Evolutionary conservation across 2,888 invertebrate species (phyloP), one percentile per base, ranked within the genome.

Genomic region (Dastarcus helophoroides): DNA sequence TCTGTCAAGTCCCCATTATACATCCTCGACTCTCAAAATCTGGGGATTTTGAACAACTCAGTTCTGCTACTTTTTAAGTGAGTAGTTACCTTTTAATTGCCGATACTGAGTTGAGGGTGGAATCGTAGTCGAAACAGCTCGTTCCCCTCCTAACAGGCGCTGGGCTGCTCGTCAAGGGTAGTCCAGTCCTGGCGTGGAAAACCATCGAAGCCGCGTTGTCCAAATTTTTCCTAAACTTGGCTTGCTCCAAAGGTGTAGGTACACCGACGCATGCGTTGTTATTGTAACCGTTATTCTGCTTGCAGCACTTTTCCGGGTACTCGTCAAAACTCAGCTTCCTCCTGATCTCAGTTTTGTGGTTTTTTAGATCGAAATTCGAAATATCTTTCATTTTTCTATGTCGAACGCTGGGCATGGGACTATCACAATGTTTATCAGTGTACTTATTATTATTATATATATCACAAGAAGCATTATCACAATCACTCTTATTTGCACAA

Each of bases 131-230:
- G 56, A 89, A 88, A 50, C 81, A 75, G 31, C 76, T 74, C 41
- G 76, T 79, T 2, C 83, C 81, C 29, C 79, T 68, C 24, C 85
- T 64, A 37, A 84, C 60, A 0, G 89, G 89, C 2, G 88, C 89
- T 0, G 89, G 89, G 56, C 85, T 86, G 19, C 86, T 86, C 1
- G 85, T 84, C 24, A 86, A 62, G 0, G 88, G 88, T 29, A 88
- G 64, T 0, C 86, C 86, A 8, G 84, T 85, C 45, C 76, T 69
- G 14, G 77, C 70, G 56, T 85, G 83, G 57, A 88, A 88, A 43
- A 86, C 79, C 77, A 85, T 80, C 1, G 77, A 79, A 1, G 85
- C 78, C 0, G 85, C 83, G 26, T 76, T 80, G 46, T 79, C 81
- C 47, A 86, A 65, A 15, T 79, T 73, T 53, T 77, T 74, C 5